Base-by-base conservation (phyloP, 2,113 vertebrate genomes). In the Serinus canaria region DNA sequence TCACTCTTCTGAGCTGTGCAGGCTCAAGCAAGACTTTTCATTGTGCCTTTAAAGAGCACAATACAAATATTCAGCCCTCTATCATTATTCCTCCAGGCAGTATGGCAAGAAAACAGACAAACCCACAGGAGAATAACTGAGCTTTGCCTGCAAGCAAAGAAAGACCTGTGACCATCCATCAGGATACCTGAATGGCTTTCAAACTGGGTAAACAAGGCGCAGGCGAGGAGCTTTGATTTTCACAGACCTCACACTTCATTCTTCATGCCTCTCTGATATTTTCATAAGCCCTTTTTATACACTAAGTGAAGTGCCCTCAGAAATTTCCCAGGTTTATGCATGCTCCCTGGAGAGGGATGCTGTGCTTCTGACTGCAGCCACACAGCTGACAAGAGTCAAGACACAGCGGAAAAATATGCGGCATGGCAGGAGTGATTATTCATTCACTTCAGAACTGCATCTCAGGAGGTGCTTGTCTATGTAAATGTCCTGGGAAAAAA, bases 211-310 rank as follows among this genome's bases (percentile, higher is more conserved):
- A 87, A 87, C 76, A 86, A 86, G 49, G 74, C 58, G 68, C 74
- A 17, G 41, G 4, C 52, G 22, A 68, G 10, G 58, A 91, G 73
- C 66, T 95, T 80, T 93, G 86, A 83, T 93, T 93, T 66, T 59
- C 46, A 4, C 60, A 73, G 53, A 41, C 60, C 62, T 90, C 8
- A 0, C 73, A 47, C 76, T 92, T 90, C 74, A 59, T 91, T 87
- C 49, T 35, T 92, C 75, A 83, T n/a, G 47, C 49, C 39, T 55
- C 81, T 85, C 70, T 83, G 90, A 46, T 85, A 88, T 87, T 91
- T 96, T 88, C 66, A 68, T 94, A 91, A 94, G 81, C 66, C 74
- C 72, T 68, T 86, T 94, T 89, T 41, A 53, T n/a, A 50, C 66
- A 15, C 44, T 53, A 35, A 73, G 72, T 79, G 64, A 94, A 92